Base-by-base conservation (phyloP, 2,888 invertebrate genomes). In the Diachrysia chrysitis region DNA sequence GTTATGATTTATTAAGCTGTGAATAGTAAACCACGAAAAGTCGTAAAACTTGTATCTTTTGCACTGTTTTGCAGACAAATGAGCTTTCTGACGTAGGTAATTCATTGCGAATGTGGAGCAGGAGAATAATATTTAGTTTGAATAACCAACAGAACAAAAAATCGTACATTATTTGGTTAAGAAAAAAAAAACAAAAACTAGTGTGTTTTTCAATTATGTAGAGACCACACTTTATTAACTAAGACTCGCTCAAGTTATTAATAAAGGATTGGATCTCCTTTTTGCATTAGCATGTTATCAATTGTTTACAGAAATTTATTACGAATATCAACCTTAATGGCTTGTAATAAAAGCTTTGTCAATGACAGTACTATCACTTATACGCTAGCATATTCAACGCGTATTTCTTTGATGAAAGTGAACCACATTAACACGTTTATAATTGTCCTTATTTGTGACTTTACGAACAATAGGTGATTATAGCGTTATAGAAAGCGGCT, bases 381-480 rank as follows among this genome's bases (percentile, higher is more conserved):
- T 42, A 14, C n/a, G 3, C n/a, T n/a, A n/a, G 4, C 5, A 0
- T 0, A 42, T 42, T 5, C 42, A 7, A 42, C 42, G 42, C 42
- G 14, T 42, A 42, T 42, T 16, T 23, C 54, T 25, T 54, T 25
- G 16, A 54, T 9, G 58, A 63, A 78, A 78, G 61, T 46, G 16
- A 63, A 73, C 37, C 32, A 63, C 58, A 64, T 58, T 71, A 76
- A 73, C 83, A 76, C 69, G 64, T 70, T 85, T 85, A 85, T 93
- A 93, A 93, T 91, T 91, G 91, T 83, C 82, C 87, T 90, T 91
- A 90, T 90, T 88, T 89, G 85, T 87, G 84, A 85, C 82, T 85
- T 84, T 79, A 83, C 86, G 90, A 92, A 95, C 95, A 95, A 95
- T 95, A 92, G 95, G 89, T 94, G 92, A 95, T 95, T 94, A 95